Conservation (phyloP, 1,140 invertebrate species). For the Phthorimaea operculella region DNA sequence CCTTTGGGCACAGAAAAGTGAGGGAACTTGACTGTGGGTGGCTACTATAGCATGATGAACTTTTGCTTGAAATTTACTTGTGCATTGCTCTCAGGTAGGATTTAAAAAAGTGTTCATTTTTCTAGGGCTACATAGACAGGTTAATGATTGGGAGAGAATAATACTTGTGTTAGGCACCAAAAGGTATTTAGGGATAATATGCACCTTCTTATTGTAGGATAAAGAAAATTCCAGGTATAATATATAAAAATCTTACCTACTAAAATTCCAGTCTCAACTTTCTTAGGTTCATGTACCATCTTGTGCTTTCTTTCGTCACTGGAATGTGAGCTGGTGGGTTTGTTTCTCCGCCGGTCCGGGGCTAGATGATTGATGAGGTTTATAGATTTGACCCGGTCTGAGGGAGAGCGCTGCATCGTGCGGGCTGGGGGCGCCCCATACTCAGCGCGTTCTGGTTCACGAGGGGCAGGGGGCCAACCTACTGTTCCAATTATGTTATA, state of each 20-base stretch:
- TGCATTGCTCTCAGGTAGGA: no score
- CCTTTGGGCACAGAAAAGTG: no score
- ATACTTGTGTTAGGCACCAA: no score
- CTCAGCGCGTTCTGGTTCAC: constrained; percentile 37
- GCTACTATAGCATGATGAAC: no score
- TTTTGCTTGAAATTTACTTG: no score
- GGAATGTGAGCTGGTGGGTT: constrained; percentile 16
- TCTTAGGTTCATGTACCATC: constrained; percentile 60
- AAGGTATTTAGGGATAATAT: no score
- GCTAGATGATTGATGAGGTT: constrained; percentile 52
- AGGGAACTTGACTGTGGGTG: no score
- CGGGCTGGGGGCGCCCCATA: constrained; percentile 47
- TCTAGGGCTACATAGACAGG: no score
- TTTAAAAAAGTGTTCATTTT: no score
- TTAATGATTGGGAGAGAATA: no score
- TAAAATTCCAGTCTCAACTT: constrained; percentile 55
- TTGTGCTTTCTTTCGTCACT: constrained; percentile 30
- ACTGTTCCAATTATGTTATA: constrained; percentile 51
- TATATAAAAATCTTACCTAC: constrained; percentile 36
- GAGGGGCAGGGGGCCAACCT: constrained; percentile 58
- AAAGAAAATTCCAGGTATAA: no score
- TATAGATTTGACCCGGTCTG: constrained; percentile 52
- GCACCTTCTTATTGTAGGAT: no score
- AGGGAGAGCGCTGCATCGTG: constrained; percentile 48
- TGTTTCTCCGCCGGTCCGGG: constrained; percentile 38